A percentile compares a stretch with the other conserved stretches of the same genome.
phyloP scores from a whole-genome alignment of 2,888 invertebrate species.

The Eulithis prunata region DNA sequence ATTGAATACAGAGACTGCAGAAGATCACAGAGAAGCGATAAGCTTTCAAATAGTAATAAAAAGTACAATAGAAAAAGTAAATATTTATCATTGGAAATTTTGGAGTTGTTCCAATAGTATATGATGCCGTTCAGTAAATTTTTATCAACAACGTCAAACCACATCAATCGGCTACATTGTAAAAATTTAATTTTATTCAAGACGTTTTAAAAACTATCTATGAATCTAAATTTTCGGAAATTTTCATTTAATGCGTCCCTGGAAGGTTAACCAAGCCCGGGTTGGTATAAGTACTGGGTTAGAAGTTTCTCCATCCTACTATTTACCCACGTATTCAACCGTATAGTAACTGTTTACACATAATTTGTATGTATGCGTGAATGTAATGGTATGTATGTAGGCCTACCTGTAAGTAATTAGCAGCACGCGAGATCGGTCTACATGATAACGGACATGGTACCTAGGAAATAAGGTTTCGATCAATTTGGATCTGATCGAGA shows the following conservation, averaged over 20 bases:
- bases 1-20: background rate
- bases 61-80: background rate
- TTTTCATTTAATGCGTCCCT: background rate
- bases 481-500: slow-evolving; percentile 18
- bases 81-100: too few species aligned
- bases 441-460: slow-evolving; percentile 27
- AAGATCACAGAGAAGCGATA: background rate
- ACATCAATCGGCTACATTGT: too few species aligned
- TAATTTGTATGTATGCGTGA: slow-evolving; percentile 41
- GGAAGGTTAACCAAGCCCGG: slow-evolving; percentile 7
- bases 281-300: slow-evolving; percentile 5
- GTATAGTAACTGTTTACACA: slow-evolving; percentile 41
- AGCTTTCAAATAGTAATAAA: slow-evolving; percentile 4
- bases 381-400: slow-evolving; percentile 43
- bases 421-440: slow-evolving; percentile 37
- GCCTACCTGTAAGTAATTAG: slow-evolving; percentile 39
- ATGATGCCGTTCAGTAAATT: too few species aligned
- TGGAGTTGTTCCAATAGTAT: too few species aligned
- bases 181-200: too few species aligned
- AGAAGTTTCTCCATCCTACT: slow-evolving; percentile 36
- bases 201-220: too few species aligned
- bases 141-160: too few species aligned
- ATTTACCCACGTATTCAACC: slow-evolving; percentile 40
- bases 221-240: too few species aligned
- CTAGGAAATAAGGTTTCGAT: slow-evolving; percentile 31